Percentiles rank a stretch among this genome's conserved stretches.
phyloP scores from a whole-genome alignment of 1,140 invertebrate species.

The Heterodera carotae region DNA sequence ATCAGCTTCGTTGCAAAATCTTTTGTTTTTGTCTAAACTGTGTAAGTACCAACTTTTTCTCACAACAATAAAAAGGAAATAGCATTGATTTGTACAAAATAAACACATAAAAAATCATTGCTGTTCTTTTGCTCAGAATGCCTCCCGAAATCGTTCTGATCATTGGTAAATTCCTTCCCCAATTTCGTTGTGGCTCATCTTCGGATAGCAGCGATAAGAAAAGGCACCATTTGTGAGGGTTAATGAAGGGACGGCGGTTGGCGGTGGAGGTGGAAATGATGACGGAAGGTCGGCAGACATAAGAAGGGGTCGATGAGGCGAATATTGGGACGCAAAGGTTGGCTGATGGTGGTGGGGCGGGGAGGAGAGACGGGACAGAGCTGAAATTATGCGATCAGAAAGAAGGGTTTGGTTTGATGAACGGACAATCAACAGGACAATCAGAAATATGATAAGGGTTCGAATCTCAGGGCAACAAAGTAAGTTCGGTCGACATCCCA shows the following conservation, averaged over 20 bases:
- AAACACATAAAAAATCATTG: no score
- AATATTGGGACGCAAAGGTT: neutral
- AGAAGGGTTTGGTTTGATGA: no score
- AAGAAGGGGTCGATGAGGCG: neutral
- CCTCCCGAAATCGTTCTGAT: neutral
- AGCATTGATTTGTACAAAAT: no score
- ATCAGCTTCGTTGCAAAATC: no score
- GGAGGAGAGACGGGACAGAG: constrained; percentile 1
- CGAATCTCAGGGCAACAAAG: no score
- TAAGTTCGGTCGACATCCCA: no score
- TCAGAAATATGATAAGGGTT: no score
- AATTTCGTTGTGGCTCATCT: neutral
- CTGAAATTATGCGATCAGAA: neutral
- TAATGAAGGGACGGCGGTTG: constrained; percentile 2
- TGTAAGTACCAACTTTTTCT: no score
- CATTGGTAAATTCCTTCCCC: neutral
- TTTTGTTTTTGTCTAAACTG: no score
- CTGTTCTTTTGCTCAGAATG: neutral
- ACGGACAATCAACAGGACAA: no score
- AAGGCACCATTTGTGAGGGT: neutral
- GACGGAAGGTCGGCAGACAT: neutral
- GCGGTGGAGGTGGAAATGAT: constrained; percentile 1
- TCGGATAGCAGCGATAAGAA: neutral
- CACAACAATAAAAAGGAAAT: no score
- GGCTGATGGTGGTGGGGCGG: neutral